Conservation (phyloP, 2,888 invertebrate genomes). For the Aphodius granarius region DNA sequence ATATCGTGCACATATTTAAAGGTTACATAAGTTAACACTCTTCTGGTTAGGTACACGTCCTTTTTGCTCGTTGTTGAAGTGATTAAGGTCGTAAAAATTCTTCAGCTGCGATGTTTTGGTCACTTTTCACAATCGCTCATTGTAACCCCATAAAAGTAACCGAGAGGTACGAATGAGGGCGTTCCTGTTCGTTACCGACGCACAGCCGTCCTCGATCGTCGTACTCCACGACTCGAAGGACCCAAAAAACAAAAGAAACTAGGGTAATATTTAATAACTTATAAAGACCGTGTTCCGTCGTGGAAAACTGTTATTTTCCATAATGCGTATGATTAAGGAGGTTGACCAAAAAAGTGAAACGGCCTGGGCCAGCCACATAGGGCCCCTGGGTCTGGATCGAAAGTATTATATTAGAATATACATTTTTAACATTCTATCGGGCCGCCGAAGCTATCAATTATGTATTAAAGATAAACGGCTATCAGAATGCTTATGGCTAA, state of each 20-base stretch:
- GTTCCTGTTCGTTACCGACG: not conserved
- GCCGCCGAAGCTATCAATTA: slow-evolving; percentile 55
- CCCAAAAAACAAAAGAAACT: not conserved
- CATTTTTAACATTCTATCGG: slow-evolving; percentile 55
- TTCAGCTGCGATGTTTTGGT: not conserved
- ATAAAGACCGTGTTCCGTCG: slow-evolving; percentile 28
- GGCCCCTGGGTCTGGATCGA: not conserved
- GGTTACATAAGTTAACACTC: not conserved
- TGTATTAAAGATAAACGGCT: slow-evolving; percentile 56
- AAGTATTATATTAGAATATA: slow-evolving; percentile 46
- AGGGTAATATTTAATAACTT: slow-evolving; percentile 23
- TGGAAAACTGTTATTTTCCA: slow-evolving; percentile 28
- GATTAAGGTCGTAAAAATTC: not conserved
- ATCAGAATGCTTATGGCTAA: slow-evolving; percentile 56
- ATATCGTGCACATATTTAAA: not conserved
- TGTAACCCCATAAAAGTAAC: not conserved
- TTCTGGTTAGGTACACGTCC: not conserved
- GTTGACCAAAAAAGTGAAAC: slow-evolving; percentile 23
- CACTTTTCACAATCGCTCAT: not conserved
- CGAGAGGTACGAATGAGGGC: not conserved
- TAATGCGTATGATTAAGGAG: slow-evolving; percentile 29
- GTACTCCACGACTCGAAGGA: not conserved
- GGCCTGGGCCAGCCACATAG: slow-evolving; percentile 6
- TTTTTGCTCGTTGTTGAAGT: not conserved
- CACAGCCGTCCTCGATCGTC: not conserved